Evolutionary conservation across 2,797 vertebrate genomes (phyloP), one percentile per base, ranked within the genome.

Genomic region (Pipistrellus pipistrellus): DNA sequence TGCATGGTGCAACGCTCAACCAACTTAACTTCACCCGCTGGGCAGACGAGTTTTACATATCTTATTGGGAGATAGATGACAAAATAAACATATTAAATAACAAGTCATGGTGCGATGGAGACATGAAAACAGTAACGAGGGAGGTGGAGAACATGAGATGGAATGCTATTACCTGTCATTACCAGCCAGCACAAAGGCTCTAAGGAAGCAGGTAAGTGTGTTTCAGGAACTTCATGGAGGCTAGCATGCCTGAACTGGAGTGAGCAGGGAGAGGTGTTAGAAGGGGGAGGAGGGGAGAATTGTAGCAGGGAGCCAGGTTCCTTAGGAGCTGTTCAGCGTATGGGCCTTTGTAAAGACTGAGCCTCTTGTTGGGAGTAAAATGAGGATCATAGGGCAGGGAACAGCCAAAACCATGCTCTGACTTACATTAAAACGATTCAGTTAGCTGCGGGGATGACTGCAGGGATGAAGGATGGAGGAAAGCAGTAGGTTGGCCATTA

Each of bases 141-240:
- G 44, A 10, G 15, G 48, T 27, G 81, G 35, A 44, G 41, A 53
- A 17, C 30, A 27, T 15, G 15, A 78, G 46, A 30, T 53, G 18
- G 18, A 30, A 3, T 78, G 55, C 55, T 57, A 23, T 57, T 57
- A 57, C 21, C 55, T 4, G 4, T 57, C 55, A 11, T 12, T 12
- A 51, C 8, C 30, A 69, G 20, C 6, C 13, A 13, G 35, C 76
- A n/a, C 8, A 68, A 69, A 20, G 4, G 3, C 7, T 18, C 7
- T 20, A 5, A 3, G 3, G 11, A 53, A 27, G 8, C 30, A n/a
- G 11, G 0, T 68, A 8, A 14, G 48, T 32, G 12, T 55, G 2
- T 76, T 55, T 32, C 32, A 64, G 10, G 30, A 30, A 25, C 14
- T n/a, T 2, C 23, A 8, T 30, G 20, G 4, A 20, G 21, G 6